Evolutionary conservation across 2,797 vertebrate genomes (phyloP).

Genomic region (Rhinophrynus dorsalis): DNA sequence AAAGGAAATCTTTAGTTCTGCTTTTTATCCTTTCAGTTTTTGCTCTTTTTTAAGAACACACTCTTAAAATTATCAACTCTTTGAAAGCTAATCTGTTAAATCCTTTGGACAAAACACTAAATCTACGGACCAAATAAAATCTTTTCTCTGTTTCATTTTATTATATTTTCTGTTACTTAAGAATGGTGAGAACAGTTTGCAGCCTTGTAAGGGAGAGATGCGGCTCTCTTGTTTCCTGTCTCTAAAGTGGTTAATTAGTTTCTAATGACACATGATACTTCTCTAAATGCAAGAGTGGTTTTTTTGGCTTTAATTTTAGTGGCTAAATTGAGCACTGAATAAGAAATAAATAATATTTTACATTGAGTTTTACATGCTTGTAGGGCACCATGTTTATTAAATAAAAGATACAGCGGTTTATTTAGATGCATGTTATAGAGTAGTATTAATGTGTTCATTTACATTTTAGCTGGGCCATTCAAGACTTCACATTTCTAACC

Average conservation of each 20-base stretch:
- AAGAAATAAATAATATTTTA: not conserved
- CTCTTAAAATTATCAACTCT: conserved; percentile 26
- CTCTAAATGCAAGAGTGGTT: conserved; percentile 4
- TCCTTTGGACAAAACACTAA: conserved; percentile 44
- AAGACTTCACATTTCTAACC: too few species aligned
- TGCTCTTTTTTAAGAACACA: too few species aligned
- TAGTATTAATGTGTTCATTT: too few species aligned
- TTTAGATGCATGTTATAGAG: too few species aligned
- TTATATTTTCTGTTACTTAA: conserved; percentile 58
- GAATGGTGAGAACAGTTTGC: conserved; percentile 54
- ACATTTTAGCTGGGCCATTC: too few species aligned
- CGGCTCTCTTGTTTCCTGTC: conserved; percentile 39
- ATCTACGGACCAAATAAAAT: conserved; percentile 31
- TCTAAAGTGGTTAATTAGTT: conserved; percentile 48
- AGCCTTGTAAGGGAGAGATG: conserved; percentile 32
- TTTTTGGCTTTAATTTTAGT: conserved; percentile 18
- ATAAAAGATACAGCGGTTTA: too few species aligned
- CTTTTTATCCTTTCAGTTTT: too few species aligned
- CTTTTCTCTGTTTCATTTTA: conserved; percentile 44
- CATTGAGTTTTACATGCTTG: too few species aligned
- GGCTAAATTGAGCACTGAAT: not conserved
- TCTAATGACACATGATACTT: conserved; percentile 37
- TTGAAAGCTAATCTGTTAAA: conserved; percentile 56
- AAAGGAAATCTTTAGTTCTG: too few species aligned
- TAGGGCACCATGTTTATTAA: too few species aligned